Percentiles rank a stretch among this genome's conserved stretches.
These are phyloP conservation scores for Euzophera pinguis DNA, from an alignment of 2,888 invertebrate species.

Conservation along the genomic window DNA sequence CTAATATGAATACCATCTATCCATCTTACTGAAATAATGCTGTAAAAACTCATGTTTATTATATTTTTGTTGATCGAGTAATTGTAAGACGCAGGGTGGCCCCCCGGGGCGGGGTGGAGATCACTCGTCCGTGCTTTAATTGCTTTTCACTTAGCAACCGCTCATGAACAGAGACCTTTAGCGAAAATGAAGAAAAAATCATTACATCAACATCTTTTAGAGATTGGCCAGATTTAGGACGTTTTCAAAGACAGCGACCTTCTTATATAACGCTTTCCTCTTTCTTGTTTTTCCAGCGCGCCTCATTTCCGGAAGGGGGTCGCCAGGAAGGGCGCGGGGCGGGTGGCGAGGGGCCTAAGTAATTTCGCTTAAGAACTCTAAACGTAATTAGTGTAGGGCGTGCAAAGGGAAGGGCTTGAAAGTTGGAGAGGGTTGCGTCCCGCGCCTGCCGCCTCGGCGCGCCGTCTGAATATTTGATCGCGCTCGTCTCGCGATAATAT, in stretches of 20 bases:
- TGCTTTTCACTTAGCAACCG: conserved; percentile 80
- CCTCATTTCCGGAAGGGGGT: conserved; percentile 76
- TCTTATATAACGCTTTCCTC: conserved; percentile 74
- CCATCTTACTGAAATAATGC: too few relatives aligned
- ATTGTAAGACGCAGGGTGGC: conserved; percentile 40
- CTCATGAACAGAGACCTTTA: conserved; percentile 73
- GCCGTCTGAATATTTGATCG: conserved; percentile 77
- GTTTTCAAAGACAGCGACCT: conserved; percentile 68
- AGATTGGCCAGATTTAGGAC: conserved; percentile 78
- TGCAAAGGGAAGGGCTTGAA: conserved; percentile 82
- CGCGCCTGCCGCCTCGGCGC: conserved; percentile 61
- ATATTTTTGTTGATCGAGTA: conserved; percentile 65
- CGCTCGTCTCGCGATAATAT: conserved; percentile 77
- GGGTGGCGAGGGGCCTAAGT: conserved; percentile 81
- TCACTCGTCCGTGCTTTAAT: conserved; percentile 81
- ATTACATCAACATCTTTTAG: conserved; percentile 78
- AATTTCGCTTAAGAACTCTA: conserved; percentile 85
- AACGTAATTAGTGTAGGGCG: conserved; percentile 85
- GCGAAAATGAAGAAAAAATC: conserved; percentile 78
- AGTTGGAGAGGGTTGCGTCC: conserved; percentile 81
- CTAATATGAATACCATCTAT: too few relatives aligned
- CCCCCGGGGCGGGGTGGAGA: conserved; percentile 52
- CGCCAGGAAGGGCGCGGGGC: conserved; percentile 46
- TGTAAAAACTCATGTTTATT: conserved; percentile 43
- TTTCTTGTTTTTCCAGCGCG: conserved; percentile 77